These are phyloP conservation scores for Clytia hemisphaerica DNA, from an alignment of 30 jellyfish, hydroid and myxozoan species.

Conservation along the genomic window DNA sequence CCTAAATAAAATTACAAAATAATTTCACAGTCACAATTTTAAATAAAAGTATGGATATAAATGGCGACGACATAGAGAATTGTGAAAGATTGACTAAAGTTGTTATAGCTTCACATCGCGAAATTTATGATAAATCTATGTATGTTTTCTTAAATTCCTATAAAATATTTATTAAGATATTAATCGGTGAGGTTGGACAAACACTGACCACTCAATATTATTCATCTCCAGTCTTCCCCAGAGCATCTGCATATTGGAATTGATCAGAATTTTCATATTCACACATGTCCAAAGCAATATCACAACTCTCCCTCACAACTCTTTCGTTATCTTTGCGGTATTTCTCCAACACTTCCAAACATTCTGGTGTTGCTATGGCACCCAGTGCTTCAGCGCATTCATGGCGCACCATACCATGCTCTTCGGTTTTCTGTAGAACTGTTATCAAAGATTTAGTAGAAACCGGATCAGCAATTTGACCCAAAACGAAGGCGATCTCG, in stretches of 20 bases:
- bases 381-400: constrained; percentile 99
- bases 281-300: constrained; percentile 88
- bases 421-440: constrained; percentile 34
- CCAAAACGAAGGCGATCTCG: constrained; percentile 94
- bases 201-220: too few relatives aligned
- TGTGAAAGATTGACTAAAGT: too few relatives aligned
- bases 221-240: not conserved
- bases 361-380: constrained; percentile 72
- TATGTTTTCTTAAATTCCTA: too few relatives aligned
- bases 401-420: constrained; percentile 96
- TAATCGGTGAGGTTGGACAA: too few relatives aligned
- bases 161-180: too few relatives aligned
- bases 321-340: constrained; percentile 48
- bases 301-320: constrained; percentile 88
- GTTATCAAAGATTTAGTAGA: constrained; percentile 53
- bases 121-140: too few relatives aligned
- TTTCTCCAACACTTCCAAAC: constrained; percentile 33
- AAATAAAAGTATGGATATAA: too few relatives aligned
- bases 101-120: too few relatives aligned
- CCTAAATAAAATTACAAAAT: too few relatives aligned
- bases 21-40: too few relatives aligned
- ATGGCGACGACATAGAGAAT: too few relatives aligned
- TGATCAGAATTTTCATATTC: constrained; percentile 75
- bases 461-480: constrained; percentile 83
- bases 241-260: constrained; percentile 86